Base-by-base conservation (phyloP, 2,113 vertebrate genomes). In the Ondatra zibethicus region DNA sequence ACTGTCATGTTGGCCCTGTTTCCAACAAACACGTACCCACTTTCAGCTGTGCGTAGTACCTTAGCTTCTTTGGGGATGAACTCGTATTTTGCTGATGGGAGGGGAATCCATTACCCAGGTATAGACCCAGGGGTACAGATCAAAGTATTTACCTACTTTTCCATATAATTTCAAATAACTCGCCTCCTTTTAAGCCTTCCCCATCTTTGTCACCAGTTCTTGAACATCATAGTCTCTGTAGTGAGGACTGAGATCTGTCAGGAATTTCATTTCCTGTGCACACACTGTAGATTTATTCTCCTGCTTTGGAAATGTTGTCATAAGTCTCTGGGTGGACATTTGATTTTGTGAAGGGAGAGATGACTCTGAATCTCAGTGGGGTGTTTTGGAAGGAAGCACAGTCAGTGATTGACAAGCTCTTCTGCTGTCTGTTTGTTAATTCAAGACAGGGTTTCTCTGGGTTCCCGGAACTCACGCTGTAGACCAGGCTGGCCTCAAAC, bases 341-440 rank as follows among this genome's bases (percentile, higher is more conserved):
- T 88, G 68, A 12, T 93, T 81, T 87, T 65, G 14, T 75, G 58
- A 93, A 81, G 66, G 25, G 76, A 87, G 50, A 52, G 50, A n/a
- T 29, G 4, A 52, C 84, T 93, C 45, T 29, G 25, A 23, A 76
- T 88, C 72, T n/a, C 25, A 78, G n/a, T 25, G 25, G n/a, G 42
- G 5, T 72, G 87, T 36, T 90, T 91, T 29, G n/a, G 65, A 93
- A 94, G 47, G 55, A 87, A 81, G 88, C 1, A 81, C 85, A 80
- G 42, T 81, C 17, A n/a, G 12, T 65, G 39, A 29, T 61, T 55
- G 29, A 27, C 47, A n/a, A 63, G 84, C 70, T 21, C 3, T 72
- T 72, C 16, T 19, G 31, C 33, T 33, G 66, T 36, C n/a, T 70
- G 68, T 72, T 72, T 19, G 14, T n/a, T 72, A 21, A 17, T 72